Base-by-base conservation (phyloP, 2,888 invertebrate species). In the Dioctria linearis region DNA sequence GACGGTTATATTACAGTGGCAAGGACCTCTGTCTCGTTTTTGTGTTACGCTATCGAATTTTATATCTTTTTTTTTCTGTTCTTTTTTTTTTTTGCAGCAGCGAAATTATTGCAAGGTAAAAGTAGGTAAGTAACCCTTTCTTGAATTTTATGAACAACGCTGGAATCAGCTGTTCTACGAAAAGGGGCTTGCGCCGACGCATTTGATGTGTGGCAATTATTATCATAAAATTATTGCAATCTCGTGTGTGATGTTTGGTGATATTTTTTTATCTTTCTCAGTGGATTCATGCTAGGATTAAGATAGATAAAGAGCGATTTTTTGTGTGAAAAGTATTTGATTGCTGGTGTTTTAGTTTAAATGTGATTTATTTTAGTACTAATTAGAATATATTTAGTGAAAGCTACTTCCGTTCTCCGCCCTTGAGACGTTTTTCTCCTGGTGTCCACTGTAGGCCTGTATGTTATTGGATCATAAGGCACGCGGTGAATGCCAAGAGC, bases 401-500 rank as follows among this genome's bases (percentile, higher is more conserved):
- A 46, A 25, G 25, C 25, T 1, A 25, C 25, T 2, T 2, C 25
- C 25, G 25, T 25, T 25, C 25, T 25, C 25, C 39, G 11, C 3
- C 3, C n/a, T 4, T 3, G 1, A 9, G 46, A 79, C 89, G 88
- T 89, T 93, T 91, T 91, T 91, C 94, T 96, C 96, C 95, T 96
- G 94, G 96, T 95, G 94, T 96, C 95, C 96, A 96, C 96, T 95
- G 95, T 93, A 93, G 94, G 94, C 93, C 95, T 96, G 92, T 97
- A 97, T 96, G 94, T 94, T 91, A 91, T 90, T 87, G 89, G 89
- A 90, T 94, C 96, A 96, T 97, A 97, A 97, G 97, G 97, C 97
- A 97, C 97, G 97, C 97, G 97, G 97, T 97, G 97, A 97, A 97
- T 97, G 97, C 97, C 97, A 97, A 97, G 96, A 96, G 96, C 94